Evolutionary conservation across 2,888 invertebrate species (phyloP).

Genomic region (Temnothorax rugatulus): DNA sequence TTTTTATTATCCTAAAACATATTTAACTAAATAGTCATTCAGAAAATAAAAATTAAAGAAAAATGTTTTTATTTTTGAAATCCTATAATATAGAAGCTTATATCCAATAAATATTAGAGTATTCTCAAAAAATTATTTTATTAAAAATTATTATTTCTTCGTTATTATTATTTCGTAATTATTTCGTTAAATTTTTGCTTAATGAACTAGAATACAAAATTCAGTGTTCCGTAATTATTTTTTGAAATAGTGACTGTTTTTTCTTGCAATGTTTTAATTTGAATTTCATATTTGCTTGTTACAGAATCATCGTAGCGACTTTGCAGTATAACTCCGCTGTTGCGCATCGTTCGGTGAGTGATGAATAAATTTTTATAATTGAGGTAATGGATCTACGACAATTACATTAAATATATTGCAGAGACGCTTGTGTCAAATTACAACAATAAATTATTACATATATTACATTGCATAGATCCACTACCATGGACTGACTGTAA

Average conservation of each 20-base stretch:
- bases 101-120: too few relatives aligned
- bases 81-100: too few relatives aligned
- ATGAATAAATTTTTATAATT: not conserved
- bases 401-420: not conserved
- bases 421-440: not conserved
- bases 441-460: not conserved
- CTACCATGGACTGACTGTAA: not conserved
- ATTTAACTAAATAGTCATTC: too few relatives aligned
- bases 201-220: too few relatives aligned
- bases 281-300: not conserved
- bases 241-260: not conserved
- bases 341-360: not conserved
- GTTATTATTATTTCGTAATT: too few relatives aligned
- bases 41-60: too few relatives aligned
- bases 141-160: too few relatives aligned
- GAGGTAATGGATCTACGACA: not conserved
- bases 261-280: not conserved
- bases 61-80: too few relatives aligned
- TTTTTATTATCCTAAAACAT: too few relatives aligned
- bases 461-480: not conserved
- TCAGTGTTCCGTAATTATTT: not conserved
- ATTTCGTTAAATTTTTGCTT: too few relatives aligned
- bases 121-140: too few relatives aligned
- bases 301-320: not conserved
- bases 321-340: not conserved